Conservation (phyloP, 2,888 invertebrate species). For the Lysandra coridon region DNA sequence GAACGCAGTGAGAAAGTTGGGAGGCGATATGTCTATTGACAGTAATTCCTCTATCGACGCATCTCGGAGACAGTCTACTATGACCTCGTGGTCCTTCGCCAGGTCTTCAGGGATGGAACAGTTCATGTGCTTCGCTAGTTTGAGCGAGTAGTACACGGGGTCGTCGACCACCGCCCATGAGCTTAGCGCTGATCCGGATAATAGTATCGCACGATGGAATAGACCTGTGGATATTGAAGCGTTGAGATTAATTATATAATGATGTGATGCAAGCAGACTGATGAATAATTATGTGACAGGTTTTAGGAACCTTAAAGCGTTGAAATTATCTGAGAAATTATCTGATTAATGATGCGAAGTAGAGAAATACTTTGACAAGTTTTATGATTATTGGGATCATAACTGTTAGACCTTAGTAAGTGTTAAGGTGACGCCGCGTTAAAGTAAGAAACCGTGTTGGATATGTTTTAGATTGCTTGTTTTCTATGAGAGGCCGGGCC, state of each 20-base stretch:
- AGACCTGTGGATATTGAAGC: constrained; percentile 79
- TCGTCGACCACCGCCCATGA: constrained; percentile 95
- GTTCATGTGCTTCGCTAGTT: constrained; percentile 89
- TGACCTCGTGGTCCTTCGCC: constrained; percentile 89
- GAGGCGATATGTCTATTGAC: constrained; percentile 87
- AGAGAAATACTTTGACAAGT: too few species aligned
- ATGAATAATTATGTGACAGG: too few species aligned
- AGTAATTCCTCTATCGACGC: constrained; percentile 87
- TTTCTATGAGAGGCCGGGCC: too few species aligned
- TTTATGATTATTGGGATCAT: too few species aligned
- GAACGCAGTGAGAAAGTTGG: constrained; percentile 91
- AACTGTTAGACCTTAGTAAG: too few species aligned
- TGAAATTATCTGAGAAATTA: too few species aligned
- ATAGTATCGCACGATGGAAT: constrained; percentile 91
- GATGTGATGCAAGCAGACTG: neutral
- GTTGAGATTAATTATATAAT: neutral
- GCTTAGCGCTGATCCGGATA: constrained; percentile 93
- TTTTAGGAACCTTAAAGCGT: too few species aligned
- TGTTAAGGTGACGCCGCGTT: too few species aligned
- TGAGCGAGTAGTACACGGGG: constrained; percentile 89
- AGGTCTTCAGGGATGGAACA: constrained; percentile 91
- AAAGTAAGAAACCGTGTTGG: too few species aligned
- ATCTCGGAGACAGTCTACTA: constrained; percentile 91
- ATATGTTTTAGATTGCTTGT: too few species aligned
- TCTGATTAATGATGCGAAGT: too few species aligned